A percentile compares a stretch with the other conserved stretches of the same genome.
These are phyloP conservation scores for Rhineura floridana DNA, from an alignment of 2,113 vertebrate species.

Conservation along the genomic window DNA sequence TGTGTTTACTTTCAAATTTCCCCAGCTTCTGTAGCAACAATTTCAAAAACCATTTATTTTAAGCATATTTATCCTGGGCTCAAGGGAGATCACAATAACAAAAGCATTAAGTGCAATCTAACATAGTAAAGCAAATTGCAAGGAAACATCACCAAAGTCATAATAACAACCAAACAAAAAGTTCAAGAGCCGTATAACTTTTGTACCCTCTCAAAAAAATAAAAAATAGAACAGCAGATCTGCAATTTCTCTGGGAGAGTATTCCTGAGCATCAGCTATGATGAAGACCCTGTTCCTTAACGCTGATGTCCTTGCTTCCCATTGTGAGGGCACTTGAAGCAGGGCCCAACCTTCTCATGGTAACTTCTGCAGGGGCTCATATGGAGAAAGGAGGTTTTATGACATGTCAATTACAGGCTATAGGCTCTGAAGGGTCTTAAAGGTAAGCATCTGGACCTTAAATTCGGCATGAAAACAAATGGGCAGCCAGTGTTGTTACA, in stretches of 20 bases:
- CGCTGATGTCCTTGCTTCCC: background rate
- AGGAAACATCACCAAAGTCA: background rate
- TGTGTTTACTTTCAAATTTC: slow-evolving; percentile 62
- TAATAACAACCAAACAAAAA: background rate
- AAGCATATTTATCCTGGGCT: slow-evolving; percentile 2
- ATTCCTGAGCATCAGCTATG: background rate
- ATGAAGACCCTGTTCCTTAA: background rate
- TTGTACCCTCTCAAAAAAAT: background rate
- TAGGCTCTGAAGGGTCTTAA: background rate
- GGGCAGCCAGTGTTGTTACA: background rate
- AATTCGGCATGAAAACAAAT: background rate
- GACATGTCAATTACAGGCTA: background rate
- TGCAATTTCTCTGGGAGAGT: background rate
- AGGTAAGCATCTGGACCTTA: background rate
- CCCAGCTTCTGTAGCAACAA: slow-evolving; percentile 59
- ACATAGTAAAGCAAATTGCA: background rate
- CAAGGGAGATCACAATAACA: background rate
- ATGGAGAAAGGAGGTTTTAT: too few species aligned
- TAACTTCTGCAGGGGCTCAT: background rate
- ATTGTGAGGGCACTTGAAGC: background rate
- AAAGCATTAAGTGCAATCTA: background rate
- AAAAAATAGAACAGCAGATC: background rate
- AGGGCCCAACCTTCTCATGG: too few species aligned
- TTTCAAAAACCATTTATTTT: slow-evolving; percentile 48
- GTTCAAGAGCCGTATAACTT: background rate